These are phyloP conservation scores for Trichosurus vulpecula DNA, from an alignment of 2,797 vertebrate genomes.

Conservation along the genomic window DNA sequence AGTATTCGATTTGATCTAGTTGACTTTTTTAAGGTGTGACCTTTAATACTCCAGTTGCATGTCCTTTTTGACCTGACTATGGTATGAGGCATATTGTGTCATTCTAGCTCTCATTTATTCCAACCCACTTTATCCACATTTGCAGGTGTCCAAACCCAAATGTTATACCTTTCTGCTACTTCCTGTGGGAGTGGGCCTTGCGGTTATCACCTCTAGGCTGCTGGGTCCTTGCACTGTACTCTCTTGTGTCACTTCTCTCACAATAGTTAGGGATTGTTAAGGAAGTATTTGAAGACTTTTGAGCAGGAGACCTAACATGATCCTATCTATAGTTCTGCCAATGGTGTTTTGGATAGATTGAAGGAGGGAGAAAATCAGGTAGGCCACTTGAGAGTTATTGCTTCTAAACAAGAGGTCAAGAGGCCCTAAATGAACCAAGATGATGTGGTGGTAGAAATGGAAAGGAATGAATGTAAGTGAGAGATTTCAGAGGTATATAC, in stretches of 20 bases:
- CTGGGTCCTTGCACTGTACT: background rate
- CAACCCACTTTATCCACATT: background rate
- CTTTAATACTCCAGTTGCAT: background rate
- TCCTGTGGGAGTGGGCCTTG: background rate
- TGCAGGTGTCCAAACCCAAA: background rate
- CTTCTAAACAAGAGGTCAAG: constrained; percentile 30
- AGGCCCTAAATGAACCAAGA: background rate
- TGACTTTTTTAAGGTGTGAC: background rate
- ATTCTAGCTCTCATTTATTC: background rate
- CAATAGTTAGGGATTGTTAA: background rate
- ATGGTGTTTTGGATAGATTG: background rate
- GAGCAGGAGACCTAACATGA: background rate
- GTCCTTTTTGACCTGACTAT: background rate
- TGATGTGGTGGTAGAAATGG: constrained; percentile 30
- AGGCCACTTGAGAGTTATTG: background rate
- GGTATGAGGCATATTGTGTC: background rate
- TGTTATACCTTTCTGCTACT: background rate
- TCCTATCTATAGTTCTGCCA: background rate
- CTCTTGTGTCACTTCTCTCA: no score
- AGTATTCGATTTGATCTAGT: background rate
- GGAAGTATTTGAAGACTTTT: no score
- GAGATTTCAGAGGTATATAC: no score
- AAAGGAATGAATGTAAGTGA: constrained; percentile 22
- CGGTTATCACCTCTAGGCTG: background rate
- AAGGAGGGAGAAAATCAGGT: background rate